Percentiles rank a stretch among this genome's conserved stretches.
phyloP scores from a whole-genome alignment of 2,797 vertebrate species.

The Smutsia temminckii region DNA sequence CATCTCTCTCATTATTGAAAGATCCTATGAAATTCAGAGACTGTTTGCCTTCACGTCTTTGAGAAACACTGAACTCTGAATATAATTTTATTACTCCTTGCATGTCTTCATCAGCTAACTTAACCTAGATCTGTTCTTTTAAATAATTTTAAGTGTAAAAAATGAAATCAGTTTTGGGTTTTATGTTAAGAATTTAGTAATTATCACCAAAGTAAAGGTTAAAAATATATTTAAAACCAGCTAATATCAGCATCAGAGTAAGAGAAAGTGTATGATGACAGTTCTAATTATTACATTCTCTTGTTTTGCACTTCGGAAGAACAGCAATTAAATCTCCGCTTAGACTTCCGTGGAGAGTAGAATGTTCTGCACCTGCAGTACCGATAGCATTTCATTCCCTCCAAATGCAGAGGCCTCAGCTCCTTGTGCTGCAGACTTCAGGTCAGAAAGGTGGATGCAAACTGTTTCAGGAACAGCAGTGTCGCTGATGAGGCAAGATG shows the following conservation, averaged over 20 bases:
- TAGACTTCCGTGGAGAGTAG: conserved; percentile 79
- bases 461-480: not conserved
- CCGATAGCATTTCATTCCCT: conserved; percentile 35
- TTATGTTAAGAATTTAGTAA: conserved; percentile 64
- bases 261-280: conserved; percentile 83
- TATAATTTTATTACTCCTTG: conserved; percentile 22
- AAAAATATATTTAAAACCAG: conserved; percentile 84
- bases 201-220: conserved; percentile 72
- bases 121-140: conserved; percentile 46
- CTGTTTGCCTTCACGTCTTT: not conserved
- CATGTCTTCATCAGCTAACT: conserved; percentile 16
- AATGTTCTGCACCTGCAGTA: conserved; percentile 79
- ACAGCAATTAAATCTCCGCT: conserved; percentile 83
- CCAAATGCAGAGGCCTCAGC: not conserved
- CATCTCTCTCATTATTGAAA: not conserved
- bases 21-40: not conserved
- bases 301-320: conserved; percentile 83
- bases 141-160: conserved; percentile 72
- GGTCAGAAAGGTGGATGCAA: conserved; percentile 61
- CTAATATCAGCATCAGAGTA: conserved; percentile 80
- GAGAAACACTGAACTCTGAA: conserved; percentile 1
- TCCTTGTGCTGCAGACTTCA: conserved; percentile 64
- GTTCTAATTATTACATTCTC: conserved; percentile 85
- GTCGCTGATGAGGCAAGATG: not conserved
- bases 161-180: conserved; percentile 74